Conservation (phyloP, 1,140 invertebrate species). For the Mizuhopecten yessoensis region DNA sequence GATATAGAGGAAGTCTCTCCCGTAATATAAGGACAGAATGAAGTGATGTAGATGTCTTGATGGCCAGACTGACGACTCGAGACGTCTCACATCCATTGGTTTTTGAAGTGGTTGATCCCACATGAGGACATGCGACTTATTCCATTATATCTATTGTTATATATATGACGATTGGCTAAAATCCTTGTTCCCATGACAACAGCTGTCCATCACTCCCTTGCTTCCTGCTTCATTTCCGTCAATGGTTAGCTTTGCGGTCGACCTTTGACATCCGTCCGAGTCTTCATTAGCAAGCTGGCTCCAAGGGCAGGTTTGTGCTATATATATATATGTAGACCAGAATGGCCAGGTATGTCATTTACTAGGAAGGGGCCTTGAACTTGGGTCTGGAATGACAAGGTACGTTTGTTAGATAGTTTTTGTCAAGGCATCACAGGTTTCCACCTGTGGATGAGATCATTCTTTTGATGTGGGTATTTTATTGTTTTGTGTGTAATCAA, state of each 20-base stretch:
- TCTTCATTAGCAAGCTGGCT: background rate
- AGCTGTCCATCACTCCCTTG: background rate
- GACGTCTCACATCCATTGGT: background rate
- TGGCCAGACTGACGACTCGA: background rate
- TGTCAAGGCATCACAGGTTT: background rate
- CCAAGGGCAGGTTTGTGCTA: no score
- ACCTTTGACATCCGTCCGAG: background rate
- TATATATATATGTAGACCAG: background rate
- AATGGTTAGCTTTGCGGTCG: background rate
- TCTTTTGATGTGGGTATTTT: background rate
- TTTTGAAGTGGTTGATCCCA: background rate
- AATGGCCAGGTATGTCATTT: background rate
- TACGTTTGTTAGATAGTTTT: background rate
- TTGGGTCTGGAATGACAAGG: background rate
- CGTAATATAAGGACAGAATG: no score
- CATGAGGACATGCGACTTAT: background rate
- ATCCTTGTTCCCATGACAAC: background rate
- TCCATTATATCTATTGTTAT: background rate
- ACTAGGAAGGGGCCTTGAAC: background rate
- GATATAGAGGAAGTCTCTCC: no score
- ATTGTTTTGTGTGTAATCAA: constrained; percentile 20
- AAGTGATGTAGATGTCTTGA: no score
- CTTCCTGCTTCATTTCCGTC: constrained; percentile 12
- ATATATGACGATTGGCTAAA: background rate
- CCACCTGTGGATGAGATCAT: constrained; percentile 1